Evolutionary conservation across 2,888 invertebrate genomes (phyloP).

Genomic region (Cantharis nigra): DNA sequence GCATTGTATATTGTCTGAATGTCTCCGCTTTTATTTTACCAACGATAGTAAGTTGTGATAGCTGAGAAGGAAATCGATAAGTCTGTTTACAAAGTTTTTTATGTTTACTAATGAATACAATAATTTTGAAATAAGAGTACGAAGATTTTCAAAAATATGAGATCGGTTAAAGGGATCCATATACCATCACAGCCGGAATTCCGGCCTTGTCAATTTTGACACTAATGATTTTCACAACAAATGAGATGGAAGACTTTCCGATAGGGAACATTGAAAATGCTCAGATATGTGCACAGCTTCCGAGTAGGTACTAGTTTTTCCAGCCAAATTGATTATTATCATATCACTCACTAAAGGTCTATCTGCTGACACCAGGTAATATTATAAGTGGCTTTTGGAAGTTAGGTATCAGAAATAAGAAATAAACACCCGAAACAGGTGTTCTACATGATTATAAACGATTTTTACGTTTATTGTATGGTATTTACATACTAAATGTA

Average conservation of each 20-base stretch:
- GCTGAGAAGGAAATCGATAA: neutral
- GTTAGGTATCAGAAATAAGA: no score
- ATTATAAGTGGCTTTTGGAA: no score
- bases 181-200: neutral
- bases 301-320: no score
- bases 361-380: no score
- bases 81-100: neutral
- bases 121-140: neutral
- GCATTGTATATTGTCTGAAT: neutral
- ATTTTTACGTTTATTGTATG: neutral
- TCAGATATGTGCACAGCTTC: no score
- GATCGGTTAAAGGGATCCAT: neutral
- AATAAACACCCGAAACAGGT: no score
- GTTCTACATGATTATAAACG: no score
- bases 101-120: neutral
- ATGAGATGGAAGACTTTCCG: no score
- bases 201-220: neutral
- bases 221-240: no score
- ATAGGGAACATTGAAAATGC: no score
- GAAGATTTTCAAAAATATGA: neutral
- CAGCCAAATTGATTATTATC: no score
- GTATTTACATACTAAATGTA: neutral
- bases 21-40: neutral
- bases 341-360: no score
- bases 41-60: neutral